A percentile compares a stretch with the other conserved stretches of the same genome.
phyloP scores from a whole-genome alignment of 2,797 vertebrate genomes.

The Podarcis siculus region DNA sequence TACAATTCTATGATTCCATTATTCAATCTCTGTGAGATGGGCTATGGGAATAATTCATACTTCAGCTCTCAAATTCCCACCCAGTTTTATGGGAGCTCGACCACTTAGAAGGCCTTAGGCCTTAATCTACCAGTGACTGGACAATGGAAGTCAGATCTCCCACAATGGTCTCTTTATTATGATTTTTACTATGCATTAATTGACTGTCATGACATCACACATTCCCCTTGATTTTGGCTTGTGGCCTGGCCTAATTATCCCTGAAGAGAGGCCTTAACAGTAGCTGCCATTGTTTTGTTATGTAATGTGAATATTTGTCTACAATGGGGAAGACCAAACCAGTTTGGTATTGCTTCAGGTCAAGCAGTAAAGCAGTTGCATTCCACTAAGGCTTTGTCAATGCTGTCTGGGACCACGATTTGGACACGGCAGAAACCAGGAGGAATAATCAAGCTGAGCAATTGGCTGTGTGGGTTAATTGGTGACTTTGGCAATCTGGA shows the following conservation, averaged over 20 bases:
- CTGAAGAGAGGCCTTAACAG: slow-evolving; percentile 53
- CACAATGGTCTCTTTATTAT: slow-evolving; percentile 64
- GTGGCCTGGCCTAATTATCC: slow-evolving; percentile 46
- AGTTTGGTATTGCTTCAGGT: slow-evolving; percentile 30
- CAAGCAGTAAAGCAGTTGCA: slow-evolving; percentile 37
- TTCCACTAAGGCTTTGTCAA: slow-evolving; percentile 12
- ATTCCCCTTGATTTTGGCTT: slow-evolving; percentile 44
- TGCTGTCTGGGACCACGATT: not conserved
- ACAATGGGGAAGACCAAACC: slow-evolving; percentile 43
- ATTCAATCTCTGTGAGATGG: not conserved
- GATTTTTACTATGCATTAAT: slow-evolving; percentile 38
- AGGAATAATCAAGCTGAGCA: not conserved
- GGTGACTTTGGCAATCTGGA: not conserved
- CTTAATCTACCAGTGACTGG: not conserved
- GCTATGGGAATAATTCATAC: not conserved
- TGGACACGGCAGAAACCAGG: not conserved
- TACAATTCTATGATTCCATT: no score
- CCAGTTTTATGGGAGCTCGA: not conserved
- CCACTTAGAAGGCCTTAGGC: not conserved
- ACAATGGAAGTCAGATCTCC: slow-evolving; percentile 16
- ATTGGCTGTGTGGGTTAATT: not conserved
- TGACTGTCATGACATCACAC: slow-evolving; percentile 40
- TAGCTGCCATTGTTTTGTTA: slow-evolving; percentile 58
- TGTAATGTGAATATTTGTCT: not conserved
- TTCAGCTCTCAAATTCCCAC: not conserved